Evolutionary conservation across 2,888 invertebrate genomes (phyloP).

Genomic region (Aphidius colemani): DNA sequence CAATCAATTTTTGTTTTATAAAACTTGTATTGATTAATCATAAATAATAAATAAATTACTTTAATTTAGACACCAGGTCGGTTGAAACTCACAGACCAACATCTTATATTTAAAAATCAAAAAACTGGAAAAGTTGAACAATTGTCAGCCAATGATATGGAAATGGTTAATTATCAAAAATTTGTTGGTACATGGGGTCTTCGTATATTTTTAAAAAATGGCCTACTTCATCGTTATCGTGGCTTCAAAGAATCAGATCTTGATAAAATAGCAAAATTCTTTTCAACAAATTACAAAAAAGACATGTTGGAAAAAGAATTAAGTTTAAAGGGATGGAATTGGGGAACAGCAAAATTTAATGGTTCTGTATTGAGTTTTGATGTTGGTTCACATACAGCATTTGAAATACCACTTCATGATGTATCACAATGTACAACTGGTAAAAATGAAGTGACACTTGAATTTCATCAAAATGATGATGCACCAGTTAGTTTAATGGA

Average conservation of each 20-base stretch:
- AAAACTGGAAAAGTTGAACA: slow-evolving; percentile 97
- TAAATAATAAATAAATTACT: slow-evolving; percentile 7
- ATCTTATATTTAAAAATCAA: slow-evolving; percentile 90
- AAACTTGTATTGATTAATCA: slow-evolving; percentile 2
- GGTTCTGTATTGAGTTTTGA: slow-evolving; percentile 87
- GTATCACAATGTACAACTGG: slow-evolving; percentile 95
- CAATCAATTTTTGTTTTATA: slow-evolving; percentile 13
- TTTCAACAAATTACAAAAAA: slow-evolving; percentile 79
- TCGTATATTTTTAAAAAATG: slow-evolving; percentile 87
- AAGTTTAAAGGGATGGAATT: slow-evolving; percentile 98
- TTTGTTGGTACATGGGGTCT: slow-evolving; percentile 90
- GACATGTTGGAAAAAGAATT: slow-evolving; percentile 90
- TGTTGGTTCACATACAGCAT: slow-evolving; percentile 81
- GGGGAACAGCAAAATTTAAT: slow-evolving; percentile 94
- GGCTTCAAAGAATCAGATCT: slow-evolving; percentile 94
- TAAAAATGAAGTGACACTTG: slow-evolving; percentile 97
- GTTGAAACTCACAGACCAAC: slow-evolving; percentile 88
- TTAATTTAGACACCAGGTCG: slow-evolving; percentile 81
- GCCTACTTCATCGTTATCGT: slow-evolving; percentile 85
- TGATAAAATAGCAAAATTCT: slow-evolving; percentile 90
- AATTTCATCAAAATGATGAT: slow-evolving; percentile 99
- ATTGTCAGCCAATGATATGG: slow-evolving; percentile 82
- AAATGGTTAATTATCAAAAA: slow-evolving; percentile 88
- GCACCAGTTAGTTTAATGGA: slow-evolving; percentile 96
- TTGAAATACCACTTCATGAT: slow-evolving; percentile 94